These are phyloP conservation scores for Coendou prehensilis DNA, from an alignment of 2,797 vertebrate genomes.

Conservation along the genomic window DNA sequence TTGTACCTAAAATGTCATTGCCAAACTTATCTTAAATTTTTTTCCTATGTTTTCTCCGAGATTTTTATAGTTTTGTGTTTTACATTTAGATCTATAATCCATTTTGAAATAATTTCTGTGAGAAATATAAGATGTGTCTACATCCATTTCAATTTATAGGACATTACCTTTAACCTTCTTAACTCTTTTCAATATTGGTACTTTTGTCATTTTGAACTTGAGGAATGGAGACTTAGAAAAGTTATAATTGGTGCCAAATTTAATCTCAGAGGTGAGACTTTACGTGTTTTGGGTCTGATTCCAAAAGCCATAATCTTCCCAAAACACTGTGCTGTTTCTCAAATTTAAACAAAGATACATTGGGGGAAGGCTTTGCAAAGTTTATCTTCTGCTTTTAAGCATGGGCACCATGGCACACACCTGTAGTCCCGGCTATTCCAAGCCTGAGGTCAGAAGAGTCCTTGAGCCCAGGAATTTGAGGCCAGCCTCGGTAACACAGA, in stretches of 20 bases:
- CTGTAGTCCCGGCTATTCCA: background rate
- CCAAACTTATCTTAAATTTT: conserved; percentile 11
- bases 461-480: background rate
- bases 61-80: conserved; percentile 47
- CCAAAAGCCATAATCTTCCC: background rate
- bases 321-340: background rate
- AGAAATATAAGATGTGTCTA: background rate
- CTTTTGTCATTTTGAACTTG: background rate
- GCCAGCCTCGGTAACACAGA: background rate
- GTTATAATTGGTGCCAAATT: background rate
- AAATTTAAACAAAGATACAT: background rate
- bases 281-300: background rate
- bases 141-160: background rate
- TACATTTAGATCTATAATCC: background rate
- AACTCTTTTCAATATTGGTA: background rate
- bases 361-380: background rate
- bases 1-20: background rate
- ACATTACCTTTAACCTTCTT: background rate
- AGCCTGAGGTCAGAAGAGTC: background rate
- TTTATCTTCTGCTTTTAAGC: background rate
- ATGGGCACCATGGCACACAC: background rate
- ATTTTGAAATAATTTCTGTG: conserved; percentile 30
- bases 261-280: background rate
- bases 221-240: background rate
- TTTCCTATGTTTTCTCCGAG: background rate